A percentile compares a stretch with the other conserved stretches of the same genome.
Conservation (phyloP, 1,140 invertebrate species). For the honey bee (Apis mellifera) region Amel_HAv3.1 CM009932.2:8546501-8547000, state of each 20-base stretch:
- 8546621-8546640: too few relatives aligned
- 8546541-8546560: too few relatives aligned
- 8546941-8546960: constrained; percentile 40
- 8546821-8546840: constrained; percentile 3
- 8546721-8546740: constrained; percentile 26
- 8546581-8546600: too few relatives aligned
- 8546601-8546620: too few relatives aligned
- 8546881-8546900: constrained; percentile 27
- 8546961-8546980: constrained; percentile 31
- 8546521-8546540: too few relatives aligned
- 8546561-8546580: too few relatives aligned
- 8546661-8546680: background rate
- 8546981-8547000: constrained; percentile 7
- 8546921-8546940: constrained; percentile 40
- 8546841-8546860: constrained; percentile 10
- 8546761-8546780: constrained; percentile 53
- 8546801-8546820: constrained; percentile 47
- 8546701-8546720: constrained; percentile 27
- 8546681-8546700: background rate
- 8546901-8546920: constrained; percentile 45
- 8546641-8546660: background rate
- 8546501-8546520: too few relatives aligned
- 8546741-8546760: constrained; percentile 15
- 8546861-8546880: constrained; percentile 30
- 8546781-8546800: constrained; percentile 28